Evolutionary conservation across 2,113 vertebrate species (phyloP).

Genomic region (Bungarus multicinctus): DNA sequence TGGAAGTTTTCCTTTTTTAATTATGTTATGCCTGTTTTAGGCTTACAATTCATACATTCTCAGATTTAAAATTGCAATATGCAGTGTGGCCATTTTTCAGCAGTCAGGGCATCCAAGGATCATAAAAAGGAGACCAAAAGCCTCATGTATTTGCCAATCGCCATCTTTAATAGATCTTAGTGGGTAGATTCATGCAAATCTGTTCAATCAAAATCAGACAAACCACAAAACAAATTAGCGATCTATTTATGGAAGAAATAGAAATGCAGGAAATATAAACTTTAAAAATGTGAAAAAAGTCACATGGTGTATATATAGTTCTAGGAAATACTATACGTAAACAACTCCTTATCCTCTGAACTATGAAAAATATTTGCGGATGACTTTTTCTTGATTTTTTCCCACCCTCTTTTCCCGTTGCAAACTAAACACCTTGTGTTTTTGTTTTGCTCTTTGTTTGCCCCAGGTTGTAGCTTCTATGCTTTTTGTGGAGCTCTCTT

Average conservation of each 20-base stretch:
- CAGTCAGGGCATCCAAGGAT: not conserved
- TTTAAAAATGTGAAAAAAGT: not conserved
- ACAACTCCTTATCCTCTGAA: not conserved
- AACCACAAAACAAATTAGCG: not conserved
- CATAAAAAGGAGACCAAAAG: not conserved
- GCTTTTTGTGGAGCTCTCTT: slow-evolving; percentile 71
- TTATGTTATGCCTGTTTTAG: not conserved
- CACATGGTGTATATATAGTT: not conserved
- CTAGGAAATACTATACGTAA: not conserved
- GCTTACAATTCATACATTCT: not conserved
- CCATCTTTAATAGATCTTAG: not conserved
- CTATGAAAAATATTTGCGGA: not conserved
- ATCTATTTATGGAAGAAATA: not conserved
- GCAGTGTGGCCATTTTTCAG: not conserved
- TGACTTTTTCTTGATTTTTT: fast-evolving
- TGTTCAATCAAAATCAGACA: not conserved
- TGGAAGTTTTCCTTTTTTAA: not conserved
- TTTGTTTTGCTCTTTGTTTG: not conserved
- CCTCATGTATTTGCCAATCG: not conserved
- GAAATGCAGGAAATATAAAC: not conserved
- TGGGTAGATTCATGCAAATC: not conserved
- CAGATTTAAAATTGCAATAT: not conserved
- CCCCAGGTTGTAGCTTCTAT: slow-evolving; percentile 65
- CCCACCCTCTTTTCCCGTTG: not conserved
- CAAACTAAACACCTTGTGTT: not conserved